phyloP scores from a whole-genome alignment of 2,113 vertebrate genomes.

The Litocranius walleri region DNA sequence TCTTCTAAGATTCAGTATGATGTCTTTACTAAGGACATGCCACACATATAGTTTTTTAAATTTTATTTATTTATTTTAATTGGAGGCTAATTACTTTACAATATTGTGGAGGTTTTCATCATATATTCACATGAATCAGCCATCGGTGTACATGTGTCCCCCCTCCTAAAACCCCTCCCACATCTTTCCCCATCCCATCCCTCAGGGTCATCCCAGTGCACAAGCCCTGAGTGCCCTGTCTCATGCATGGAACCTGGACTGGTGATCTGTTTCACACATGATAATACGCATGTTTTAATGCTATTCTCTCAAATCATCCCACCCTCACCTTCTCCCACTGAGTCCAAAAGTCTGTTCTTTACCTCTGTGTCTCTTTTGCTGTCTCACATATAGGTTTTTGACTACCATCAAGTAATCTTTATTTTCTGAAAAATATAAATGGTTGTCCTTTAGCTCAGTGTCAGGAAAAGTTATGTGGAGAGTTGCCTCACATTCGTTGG shows the following conservation, averaged over 20 bases:
- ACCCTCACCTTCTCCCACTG: background rate
- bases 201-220: background rate
- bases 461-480: background rate
- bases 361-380: background rate
- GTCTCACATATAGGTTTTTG: background rate
- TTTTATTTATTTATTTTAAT: background rate
- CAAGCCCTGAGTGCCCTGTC: background rate
- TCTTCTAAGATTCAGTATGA: background rate
- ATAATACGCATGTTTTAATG: background rate
- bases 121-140: background rate
- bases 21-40: background rate
- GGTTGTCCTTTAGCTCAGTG: fast-evolving
- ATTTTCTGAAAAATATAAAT: background rate
- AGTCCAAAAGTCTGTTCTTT: background rate
- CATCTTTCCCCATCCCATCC: background rate
- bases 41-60: background rate
- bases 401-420: background rate
- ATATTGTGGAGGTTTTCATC: background rate
- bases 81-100: background rate
- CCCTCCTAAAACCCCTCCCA: background rate
- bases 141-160: background rate
- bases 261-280: background rate
- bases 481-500: fast-evolving
- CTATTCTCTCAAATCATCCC: background rate
- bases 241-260: background rate